These are phyloP conservation scores for Oscheius sp. DNA, from an alignment of 1,140 invertebrate genomes.

Conservation along the genomic window DNA sequence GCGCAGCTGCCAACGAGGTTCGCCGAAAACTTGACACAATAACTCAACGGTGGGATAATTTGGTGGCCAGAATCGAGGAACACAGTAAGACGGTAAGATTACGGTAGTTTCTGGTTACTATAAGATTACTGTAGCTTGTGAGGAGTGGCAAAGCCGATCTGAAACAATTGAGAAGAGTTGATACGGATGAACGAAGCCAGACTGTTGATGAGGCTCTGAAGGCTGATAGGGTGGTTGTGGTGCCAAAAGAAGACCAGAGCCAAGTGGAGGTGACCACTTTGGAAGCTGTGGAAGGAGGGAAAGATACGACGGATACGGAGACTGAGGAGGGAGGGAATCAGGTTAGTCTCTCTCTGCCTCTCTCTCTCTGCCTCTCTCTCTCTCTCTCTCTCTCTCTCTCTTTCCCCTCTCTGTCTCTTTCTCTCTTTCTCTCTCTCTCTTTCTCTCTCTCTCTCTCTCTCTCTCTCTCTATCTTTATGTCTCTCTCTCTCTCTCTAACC, in stretches of 20 bases:
- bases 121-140: constrained; percentile 18
- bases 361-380: background rate
- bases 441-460: background rate
- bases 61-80: constrained; percentile 54
- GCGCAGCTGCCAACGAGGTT: constrained; percentile 40
- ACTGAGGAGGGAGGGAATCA: constrained; percentile 29
- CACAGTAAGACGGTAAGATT: constrained; percentile 51
- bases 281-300: background rate
- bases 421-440: background rate
- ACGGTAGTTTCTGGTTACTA: background rate
- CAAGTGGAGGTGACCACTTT: background rate
- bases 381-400: background rate
- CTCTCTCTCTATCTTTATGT: no score
- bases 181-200: constrained; percentile 5
- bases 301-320: constrained; percentile 20
- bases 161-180: background rate
- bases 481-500: constrained; percentile 1
- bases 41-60: constrained; percentile 56
- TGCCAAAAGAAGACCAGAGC: background rate
- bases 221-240: background rate
- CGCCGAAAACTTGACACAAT: constrained; percentile 42
- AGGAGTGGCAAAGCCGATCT: constrained; percentile 31
- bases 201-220: background rate
- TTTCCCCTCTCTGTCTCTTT: background rate
- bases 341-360: no score